These are phyloP conservation scores for Hypotaenidia okinawae DNA, from an alignment of 2,797 vertebrate species.

Conservation along the genomic window DNA sequence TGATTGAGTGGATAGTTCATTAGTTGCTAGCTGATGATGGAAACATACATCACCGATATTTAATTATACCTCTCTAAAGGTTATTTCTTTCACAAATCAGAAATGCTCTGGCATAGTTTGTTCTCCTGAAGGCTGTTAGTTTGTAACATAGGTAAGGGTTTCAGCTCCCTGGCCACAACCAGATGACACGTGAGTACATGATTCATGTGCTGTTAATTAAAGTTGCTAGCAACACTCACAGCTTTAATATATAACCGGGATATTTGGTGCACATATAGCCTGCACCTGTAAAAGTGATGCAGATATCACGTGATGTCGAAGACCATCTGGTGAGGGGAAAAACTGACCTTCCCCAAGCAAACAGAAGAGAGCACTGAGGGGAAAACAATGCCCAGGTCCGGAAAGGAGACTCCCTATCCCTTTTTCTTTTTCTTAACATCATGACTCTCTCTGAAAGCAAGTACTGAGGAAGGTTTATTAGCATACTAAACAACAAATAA, in stretches of 20 bases:
- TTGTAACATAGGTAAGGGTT: not conserved
- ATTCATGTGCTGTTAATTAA: conserved; percentile 46
- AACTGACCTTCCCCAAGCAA: not conserved
- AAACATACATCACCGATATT: not conserved
- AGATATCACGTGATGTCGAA: not conserved
- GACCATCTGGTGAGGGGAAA: conserved; percentile 30
- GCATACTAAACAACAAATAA: not conserved
- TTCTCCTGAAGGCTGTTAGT: not conserved
- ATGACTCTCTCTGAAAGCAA: not conserved
- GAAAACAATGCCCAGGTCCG: not conserved
- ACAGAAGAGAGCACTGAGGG: not conserved
- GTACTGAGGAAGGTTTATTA: not conserved
- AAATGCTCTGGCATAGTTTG: not conserved
- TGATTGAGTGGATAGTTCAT: not conserved
- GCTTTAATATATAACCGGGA: conserved; percentile 7
- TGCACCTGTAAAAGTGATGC: conserved; percentile 28
- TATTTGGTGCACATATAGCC: not conserved
- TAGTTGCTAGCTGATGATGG: not conserved
- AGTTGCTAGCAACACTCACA: conserved; percentile 10
- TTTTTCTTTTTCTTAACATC: not conserved
- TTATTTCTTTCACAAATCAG: not conserved
- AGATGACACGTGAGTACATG: not conserved
- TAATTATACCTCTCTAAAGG: not conserved
- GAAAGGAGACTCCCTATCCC: not conserved
- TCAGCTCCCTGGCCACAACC: conserved; percentile 6